Base-by-base conservation (phyloP, 2,888 invertebrate genomes). In the Drosophila neonasuta region DNA sequence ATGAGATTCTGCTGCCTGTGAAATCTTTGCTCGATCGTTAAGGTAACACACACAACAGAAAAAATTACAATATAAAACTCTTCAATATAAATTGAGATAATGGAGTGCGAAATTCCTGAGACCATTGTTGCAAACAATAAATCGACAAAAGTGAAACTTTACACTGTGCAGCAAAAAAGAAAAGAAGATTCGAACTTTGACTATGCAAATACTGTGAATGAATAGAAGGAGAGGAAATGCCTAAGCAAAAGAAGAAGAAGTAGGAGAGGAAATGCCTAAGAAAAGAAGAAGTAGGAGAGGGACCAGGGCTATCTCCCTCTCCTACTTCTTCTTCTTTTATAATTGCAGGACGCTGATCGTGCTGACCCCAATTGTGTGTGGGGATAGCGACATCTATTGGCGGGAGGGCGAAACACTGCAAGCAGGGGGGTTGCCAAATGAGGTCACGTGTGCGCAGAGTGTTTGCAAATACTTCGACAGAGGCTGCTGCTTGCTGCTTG, bases 361-460 rank as follows among this genome's bases (percentile, higher is more conserved):
- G 69, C 61, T 73, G 75, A 76, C 77, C 76, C 57, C 74, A 67
- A 77, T 77, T 42, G 52, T 41, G 67, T 55, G 65, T 32, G 32
- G 32, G 32, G 32, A 32, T 10, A 32, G 32, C 42, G 24, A 50
- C 8, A 39, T 41, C 17, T n/a, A 20, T 32, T 7, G 15, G 15
- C 6, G 41, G 15, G 11, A 10, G 17, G n/a, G n/a, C 4, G 36
- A 11, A 36, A 36, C 32, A 9, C 10, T 32, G 34, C 11, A n/a
- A 5, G 36, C 36, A n/a, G 36, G 29, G 61, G 63, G 67, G 76
- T 59, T 73, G 66, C 52, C 74, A 69, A 86, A 80, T 84, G 82
- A 74, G 85, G 81, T 85, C 81, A 82, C 74, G 85, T 85, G 78
- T 82, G 85, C 66, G 58, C 39, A 36, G 51, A 67, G 67, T 62